A percentile compares a stretch with the other conserved stretches of the same genome.
Evolutionary conservation across 2,888 invertebrate species (phyloP).

Genomic region (Drosophila mayaguana): DNA sequence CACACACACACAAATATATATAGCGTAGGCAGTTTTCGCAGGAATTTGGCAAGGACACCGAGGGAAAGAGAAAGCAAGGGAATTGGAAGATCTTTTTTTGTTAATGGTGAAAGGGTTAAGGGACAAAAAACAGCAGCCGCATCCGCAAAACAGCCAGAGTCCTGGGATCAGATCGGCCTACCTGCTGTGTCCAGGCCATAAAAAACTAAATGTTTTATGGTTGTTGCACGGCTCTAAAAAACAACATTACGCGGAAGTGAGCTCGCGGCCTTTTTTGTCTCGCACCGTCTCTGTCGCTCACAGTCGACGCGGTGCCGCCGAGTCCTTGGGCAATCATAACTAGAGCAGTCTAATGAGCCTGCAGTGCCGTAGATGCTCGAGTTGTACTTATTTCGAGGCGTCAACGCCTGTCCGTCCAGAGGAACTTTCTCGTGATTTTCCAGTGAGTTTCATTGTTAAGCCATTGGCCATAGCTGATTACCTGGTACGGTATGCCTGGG

Average conservation of each 20-base stretch:
- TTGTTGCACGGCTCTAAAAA: constrained; percentile 46
- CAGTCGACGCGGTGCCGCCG: neutral
- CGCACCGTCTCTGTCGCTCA: neutral
- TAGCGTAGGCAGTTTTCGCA: constrained; percentile 43
- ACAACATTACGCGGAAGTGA: constrained; percentile 70
- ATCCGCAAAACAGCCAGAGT: constrained; percentile 9
- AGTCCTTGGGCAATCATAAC: constrained; percentile 62
- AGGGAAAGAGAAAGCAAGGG: constrained; percentile 26
- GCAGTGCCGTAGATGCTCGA: constrained; percentile 10
- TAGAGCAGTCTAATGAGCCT: constrained; percentile 61
- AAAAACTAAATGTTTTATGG: constrained; percentile 74
- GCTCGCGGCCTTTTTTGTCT: constrained; percentile 19
- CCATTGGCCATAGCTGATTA: constrained; percentile 39
- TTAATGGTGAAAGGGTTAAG: constrained; percentile 78
- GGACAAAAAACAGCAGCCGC: constrained; percentile 59
- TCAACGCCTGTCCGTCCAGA: constrained; percentile 10
- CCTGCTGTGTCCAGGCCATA: constrained; percentile 47
- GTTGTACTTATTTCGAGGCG: constrained; percentile 23
- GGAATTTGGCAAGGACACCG: constrained; percentile 60
- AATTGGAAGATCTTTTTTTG: constrained; percentile 39
- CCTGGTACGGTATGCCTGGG: constrained; percentile 34
- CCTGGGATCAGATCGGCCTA: constrained; percentile 1
- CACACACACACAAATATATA: constrained; percentile 2
- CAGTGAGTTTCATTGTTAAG: constrained; percentile 72
- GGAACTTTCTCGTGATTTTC: constrained; percentile 72